Percentiles rank a stretch among this genome's conserved stretches.
phyloP scores from a whole-genome alignment of 2,113 vertebrate species.

The Oncorhynchus mykiss region DNA sequence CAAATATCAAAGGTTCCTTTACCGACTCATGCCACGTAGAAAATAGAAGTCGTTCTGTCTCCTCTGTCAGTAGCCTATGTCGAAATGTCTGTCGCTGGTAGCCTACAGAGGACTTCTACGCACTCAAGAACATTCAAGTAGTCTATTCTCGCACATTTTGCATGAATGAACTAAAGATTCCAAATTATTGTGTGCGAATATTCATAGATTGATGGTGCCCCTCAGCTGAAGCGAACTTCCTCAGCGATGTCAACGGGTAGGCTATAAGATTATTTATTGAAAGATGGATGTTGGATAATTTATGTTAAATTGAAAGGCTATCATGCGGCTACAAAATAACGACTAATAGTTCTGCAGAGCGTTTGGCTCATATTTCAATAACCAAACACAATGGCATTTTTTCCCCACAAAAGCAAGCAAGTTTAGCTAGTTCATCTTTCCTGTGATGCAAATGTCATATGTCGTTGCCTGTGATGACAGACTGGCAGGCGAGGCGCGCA shows the following conservation, averaged over 20 bases:
- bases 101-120: slow-evolving; percentile 13
- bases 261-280: not conserved
- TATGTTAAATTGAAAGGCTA: not conserved
- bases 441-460: slow-evolving; percentile 1
- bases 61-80: slow-evolving; percentile 55
- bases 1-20: slow-evolving; percentile 19
- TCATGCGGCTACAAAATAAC: not conserved
- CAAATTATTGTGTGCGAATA: not conserved
- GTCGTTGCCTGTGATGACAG: slow-evolving; percentile 7
- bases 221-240: not conserved
- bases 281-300: not conserved
- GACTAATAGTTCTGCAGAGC: not conserved
- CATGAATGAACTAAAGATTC: not conserved
- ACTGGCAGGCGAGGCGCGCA: slow-evolving; percentile 1
- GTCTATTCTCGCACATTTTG: slow-evolving; percentile 18
- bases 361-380: not conserved
- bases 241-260: not conserved
- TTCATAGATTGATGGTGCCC: not conserved
- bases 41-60: slow-evolving; percentile 50
- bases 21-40: slow-evolving; percentile 56
- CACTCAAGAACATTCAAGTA: slow-evolving; percentile 63
- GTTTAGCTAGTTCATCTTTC: not conserved
- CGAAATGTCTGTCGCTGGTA: not conserved
- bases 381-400: not conserved
- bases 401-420: not conserved